Base-by-base conservation (phyloP, 2,888 invertebrate genomes). In the Dexiosoma caninum region DNA sequence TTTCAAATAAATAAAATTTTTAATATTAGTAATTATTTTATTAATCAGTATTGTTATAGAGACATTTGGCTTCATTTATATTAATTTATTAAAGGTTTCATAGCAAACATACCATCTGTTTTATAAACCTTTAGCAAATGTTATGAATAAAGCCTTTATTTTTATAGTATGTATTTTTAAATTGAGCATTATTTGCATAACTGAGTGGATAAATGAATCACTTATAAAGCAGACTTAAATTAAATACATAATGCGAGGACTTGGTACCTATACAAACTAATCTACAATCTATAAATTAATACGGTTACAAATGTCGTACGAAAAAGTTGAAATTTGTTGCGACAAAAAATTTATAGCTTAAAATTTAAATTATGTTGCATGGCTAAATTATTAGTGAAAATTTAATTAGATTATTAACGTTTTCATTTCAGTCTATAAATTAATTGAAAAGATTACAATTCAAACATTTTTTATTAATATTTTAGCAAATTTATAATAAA, bases 181-280 rank as follows among this genome's bases (percentile, higher is more conserved):
- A 55, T 7, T 51, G 7, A 9, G 9, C 2, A n/a, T 51, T 35
- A 1, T 16, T 23, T n/a, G n/a, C n/a, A n/a, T 27, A 10, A 30
- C 7, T 32, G 21, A 57, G 21, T 23, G 19, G 16, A 59, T 21
- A 46, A 9, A 60, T n/a, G 8, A 6, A 81, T 57, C 7, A 46
- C 62, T 62, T 46, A 23, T 2, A 59, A 1, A 30, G 14, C 8
- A 5, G 27, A 30, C 51, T 51, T 30, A 51, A 51, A 30, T n/a
- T 51, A 30, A 60, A 23, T 35, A 67, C 44, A 23, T 69, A 77
- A 72, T 77, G 81, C 81, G 81, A 81, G 81, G 76, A 77, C 44
- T 76, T 64, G 51, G 76, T 77, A 59, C 81, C 81, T 72, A 64
- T 55, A 57, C 64, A 19, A 53, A 53, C 46, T 16, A 49, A 40